Evolutionary conservation across 2,113 vertebrate species (phyloP), one percentile per base, ranked within the genome.

Genomic region (Ailuropoda melanoleuca): DNA sequence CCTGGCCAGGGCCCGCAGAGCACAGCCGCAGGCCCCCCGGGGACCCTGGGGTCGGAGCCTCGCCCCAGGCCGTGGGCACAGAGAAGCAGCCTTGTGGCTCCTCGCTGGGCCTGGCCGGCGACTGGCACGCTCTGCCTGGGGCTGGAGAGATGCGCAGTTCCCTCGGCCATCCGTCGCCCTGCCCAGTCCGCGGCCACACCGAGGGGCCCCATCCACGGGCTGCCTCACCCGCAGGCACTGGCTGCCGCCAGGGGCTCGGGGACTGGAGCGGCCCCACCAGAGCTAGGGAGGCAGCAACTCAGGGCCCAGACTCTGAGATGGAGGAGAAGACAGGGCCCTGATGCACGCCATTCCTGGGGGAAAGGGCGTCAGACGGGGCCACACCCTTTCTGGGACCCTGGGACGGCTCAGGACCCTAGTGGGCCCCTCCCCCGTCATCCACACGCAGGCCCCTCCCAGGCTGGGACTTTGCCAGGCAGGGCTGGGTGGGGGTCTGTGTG

Each of bases 331-430:
- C 2, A 1, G 78, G 29, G 50, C 14, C 46, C 62, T 1, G 12
- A 46, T 17, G 19, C 19, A 18, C 14, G 68, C 53, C 68, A 24
- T 58, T 34, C 6, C 48, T 4, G 1, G 39, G 37, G 37, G n/a
- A 18, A 3, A 9, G 3, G 29, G 74, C 31, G 19, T n/a, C 53
- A n/a, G 23, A 43, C 1, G 0, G 0, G 2, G 58, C 82, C 46
- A 4, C 19, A 8, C 3, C n/a, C 46, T 24, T 9, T 18, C 31
- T 10, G n/a, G 10, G 15, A 23, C 18, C 18, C 56, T 7, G 0
- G 50, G 34, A 50, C 64, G 9, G 37, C 37, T 19, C 2, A 1
- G 37, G 50, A 34, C 31, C 11, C 12, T 5, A 13, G 4, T 8
- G 5, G 6, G 31, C 11, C 23, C 60, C 24, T 43, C 58, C 19